Base-by-base conservation (phyloP, 2,797 vertebrate species). In the Amphiprion clarkii region DNA sequence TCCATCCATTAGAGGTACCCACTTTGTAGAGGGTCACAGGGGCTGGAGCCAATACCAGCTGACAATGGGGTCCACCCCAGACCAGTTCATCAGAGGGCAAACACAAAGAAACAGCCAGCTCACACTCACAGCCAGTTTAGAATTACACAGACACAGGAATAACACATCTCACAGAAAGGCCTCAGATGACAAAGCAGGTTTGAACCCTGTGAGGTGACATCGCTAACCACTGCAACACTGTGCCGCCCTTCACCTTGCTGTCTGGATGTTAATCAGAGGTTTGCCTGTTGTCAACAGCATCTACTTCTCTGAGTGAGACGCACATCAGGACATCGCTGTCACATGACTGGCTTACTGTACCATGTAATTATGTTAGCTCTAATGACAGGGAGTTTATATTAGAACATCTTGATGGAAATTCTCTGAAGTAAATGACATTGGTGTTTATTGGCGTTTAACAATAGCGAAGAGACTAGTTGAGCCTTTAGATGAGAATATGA, bases 301-400 rank as follows among this genome's bases (percentile, higher is more conserved):
- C 55, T 71, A 33, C 7, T 61, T 33, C 21, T 21, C 56, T 53
- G 8, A 52, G 39, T 67, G 8, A 23, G n/a, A 68, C 56, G 55
- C 9, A 52, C 53, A 1, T 67, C 13, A 25, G 67, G 21, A 46
- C 52, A 63, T 64, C 19, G 14, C 40, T 11, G 36, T 73, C 64
- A 65, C 52, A 58, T 44, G 51, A 13, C n/a, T 1, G 17, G 12
- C 9, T 23, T 1, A 46, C 46, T 40, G 44, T 49, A 10, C 1
- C 6, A 19, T 23, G 23, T 56, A 13, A 53, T 25, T 23, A 39
- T 25, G 11, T 67, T n/a, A 59, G 14, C 16, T 60, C 8, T 5
- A 53, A 53, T 3, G 6, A 46, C n/a, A 57, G 31, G 36, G 21
- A 2, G 6, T 23, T 23, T 17, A 23, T 0, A 29, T 19, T 2